Conservation (phyloP, 2,888 invertebrate species). For the Punctoribates punctum region DNA sequence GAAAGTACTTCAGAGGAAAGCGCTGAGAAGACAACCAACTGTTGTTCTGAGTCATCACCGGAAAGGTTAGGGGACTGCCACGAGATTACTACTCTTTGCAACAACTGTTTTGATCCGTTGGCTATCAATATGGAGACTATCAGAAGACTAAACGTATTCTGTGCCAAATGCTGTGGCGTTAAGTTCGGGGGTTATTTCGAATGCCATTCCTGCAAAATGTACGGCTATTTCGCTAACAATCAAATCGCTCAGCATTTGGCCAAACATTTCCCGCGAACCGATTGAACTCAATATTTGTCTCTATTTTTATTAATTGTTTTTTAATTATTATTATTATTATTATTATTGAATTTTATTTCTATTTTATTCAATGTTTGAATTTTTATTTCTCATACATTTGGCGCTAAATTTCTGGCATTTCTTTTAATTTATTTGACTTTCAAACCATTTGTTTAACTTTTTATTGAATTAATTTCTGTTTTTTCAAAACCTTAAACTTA, state of each 20-base stretch:
- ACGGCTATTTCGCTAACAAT: slow-evolving; percentile 33
- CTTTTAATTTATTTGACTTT: neutral
- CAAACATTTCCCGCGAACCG: slow-evolving; percentile 6
- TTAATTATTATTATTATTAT: too few relatives aligned
- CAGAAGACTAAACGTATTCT: slow-evolving; percentile 11
- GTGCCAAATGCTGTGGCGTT: neutral
- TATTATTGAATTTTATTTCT: neutral
- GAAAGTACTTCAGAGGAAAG: too few relatives aligned
- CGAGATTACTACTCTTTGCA: neutral
- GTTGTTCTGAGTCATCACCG: neutral
- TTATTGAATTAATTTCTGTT: neutral
- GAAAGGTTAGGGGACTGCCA: too few relatives aligned
- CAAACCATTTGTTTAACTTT: neutral
- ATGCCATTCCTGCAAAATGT: slow-evolving; percentile 21
- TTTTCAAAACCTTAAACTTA: too few relatives aligned
- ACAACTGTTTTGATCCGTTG: neutral
- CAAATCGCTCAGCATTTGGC: slow-evolving; percentile 4
- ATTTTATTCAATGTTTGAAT: neutral
- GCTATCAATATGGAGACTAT: neutral
- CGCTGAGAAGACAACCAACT: too few relatives aligned
- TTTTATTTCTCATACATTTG: neutral
- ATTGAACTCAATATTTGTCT: neutral
- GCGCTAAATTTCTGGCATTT: neutral
- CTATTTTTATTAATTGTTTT: neutral
- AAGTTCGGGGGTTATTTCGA: slow-evolving; percentile 33